Base-by-base conservation (phyloP, 1,140 invertebrate species). In the Drosophila truncata region DNA sequence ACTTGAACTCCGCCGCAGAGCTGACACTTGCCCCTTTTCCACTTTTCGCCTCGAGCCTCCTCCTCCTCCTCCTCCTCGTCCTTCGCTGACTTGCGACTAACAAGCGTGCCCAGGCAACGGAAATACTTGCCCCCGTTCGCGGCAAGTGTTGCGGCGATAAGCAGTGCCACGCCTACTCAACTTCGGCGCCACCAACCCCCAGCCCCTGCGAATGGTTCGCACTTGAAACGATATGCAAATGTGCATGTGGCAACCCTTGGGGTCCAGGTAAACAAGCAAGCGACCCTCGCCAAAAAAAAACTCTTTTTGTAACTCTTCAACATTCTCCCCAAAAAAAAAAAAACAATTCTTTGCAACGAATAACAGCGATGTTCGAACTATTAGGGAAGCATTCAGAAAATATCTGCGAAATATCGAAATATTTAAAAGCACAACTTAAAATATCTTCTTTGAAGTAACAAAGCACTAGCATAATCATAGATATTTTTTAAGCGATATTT, bases 221-320 rank as follows among this genome's bases (percentile, higher is more conserved):
- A 73, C 70, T 78, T 61, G 55, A 86, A 86, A 79, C 85, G 84
- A 88, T 90, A 90, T 90, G 85, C 86, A 90, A 90, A 90, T 90
- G 82, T 81, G 85, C 87, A 79, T 84, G 78, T 76, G 70, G 62
- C 78, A 67, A 74, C 57, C 70, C 49, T 58, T 39, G 44, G 55
- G 58, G 55, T 57, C 35, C 66, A 57, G 62, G 72, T 77, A 77
- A 77, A 61, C 74, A 76, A 67, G 61, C 72, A 76, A 67, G 61
- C 72, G 62, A 65, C 55, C 66, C 66, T 39, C 63, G 47, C 66
- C 66, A 52, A 70, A 54, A 63, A 67, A 67, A 63, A 67, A 67
- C 66, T 72, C 55, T 70, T 70, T 49, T 71, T 41, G 54, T 42
- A 50, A 50, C 44, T 59, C 55, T 31, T 60, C 66, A 50, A 54